Evolutionary conservation across 2,797 vertebrate genomes (phyloP), one percentile per base, ranked within the genome.

Genomic region (Choloepus didactylus): DNA sequence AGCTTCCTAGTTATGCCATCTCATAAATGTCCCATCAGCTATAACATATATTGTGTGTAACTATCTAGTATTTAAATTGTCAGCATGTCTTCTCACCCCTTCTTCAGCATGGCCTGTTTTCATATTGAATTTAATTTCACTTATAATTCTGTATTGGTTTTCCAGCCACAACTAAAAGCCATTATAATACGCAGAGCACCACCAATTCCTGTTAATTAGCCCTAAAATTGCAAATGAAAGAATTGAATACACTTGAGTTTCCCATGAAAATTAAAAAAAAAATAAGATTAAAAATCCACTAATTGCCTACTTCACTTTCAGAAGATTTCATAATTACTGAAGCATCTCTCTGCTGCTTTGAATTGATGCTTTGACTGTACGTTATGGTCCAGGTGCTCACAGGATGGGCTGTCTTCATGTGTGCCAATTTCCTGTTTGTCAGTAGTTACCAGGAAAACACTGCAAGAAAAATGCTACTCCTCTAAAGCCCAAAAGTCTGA

Each of bases 211-310:
- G 82, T 93, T 96, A 97, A 95, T 92, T 94, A 96, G 91, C 75
- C 73, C 79, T 93, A 54, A 96, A 96, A 96, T 97, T 95, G 70
- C 95, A 92, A 94, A 82, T 64, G 70, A 94, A 95, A 95, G 88
- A 92, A 94, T 18, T 95, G 79, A 96, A 97, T 93, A 93, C 83
- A 95, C 88, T 96, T 95, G 95, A 96, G 95, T 93, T 96, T 97
- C 75, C 75, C 91, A 76, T 95, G 94, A 95, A 96, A 97, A 96
- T 92, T 95, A 35, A 49, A 49, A 49, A 49, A 84, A 93, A 97
- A 97, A 87, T 95, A 95, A 92, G 88, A 95, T 97, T 86, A 86
- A 89, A 95, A 96, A 84, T 69, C 41, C 88, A 96, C 86, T 95
- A 96, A 87, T 91, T 94, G 85, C 91, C 79, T 86, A 89, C 95